A percentile compares a stretch with the other conserved stretches of the same genome.
Conservation (phyloP, 2,888 invertebrate genomes). For the Drosophila mayaguana region DNA sequence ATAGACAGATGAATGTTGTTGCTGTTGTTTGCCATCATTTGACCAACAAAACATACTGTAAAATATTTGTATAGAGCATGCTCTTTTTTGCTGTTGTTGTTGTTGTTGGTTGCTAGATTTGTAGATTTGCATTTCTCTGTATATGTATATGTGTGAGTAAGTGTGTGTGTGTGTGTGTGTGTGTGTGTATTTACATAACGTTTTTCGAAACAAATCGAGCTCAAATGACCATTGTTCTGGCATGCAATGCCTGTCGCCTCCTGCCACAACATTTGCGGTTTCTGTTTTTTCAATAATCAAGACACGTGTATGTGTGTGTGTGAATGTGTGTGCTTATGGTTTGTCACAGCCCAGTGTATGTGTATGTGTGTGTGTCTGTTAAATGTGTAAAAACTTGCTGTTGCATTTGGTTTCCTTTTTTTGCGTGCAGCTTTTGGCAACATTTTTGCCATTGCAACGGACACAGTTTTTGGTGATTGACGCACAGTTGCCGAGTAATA, state of each 20-base stretch:
- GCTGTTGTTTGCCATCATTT: conserved; percentile 64
- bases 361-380: conserved; percentile 26
- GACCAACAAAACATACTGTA: conserved; percentile 70
- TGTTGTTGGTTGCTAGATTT: conserved; percentile 35
- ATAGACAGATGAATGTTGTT: conserved; percentile 47
- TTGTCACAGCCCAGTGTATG: conserved; percentile 26
- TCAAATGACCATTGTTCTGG: conserved; percentile 50
- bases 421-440: conserved; percentile 15
- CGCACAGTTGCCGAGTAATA: conserved; percentile 1
- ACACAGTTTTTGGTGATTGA: conserved; percentile 21
- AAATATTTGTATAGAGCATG: conserved; percentile 66
- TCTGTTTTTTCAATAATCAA: conserved; percentile 62
- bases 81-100: conserved; percentile 4
- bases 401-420: not conserved
- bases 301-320: conserved; percentile 32
- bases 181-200: conserved; percentile 44
- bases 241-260: conserved; percentile 24
- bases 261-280: conserved; percentile 50
- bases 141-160: conserved; percentile 5
- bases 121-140: conserved; percentile 23
- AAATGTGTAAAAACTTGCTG: conserved; percentile 35
- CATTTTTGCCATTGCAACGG: conserved; percentile 23
- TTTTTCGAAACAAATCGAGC: conserved; percentile 72
- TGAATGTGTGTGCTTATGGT: conserved; percentile 26
- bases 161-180: conserved; percentile 8